Evolutionary conservation across 2,888 invertebrate species (phyloP).

Genomic region (Carterocephalus palaemon): DNA sequence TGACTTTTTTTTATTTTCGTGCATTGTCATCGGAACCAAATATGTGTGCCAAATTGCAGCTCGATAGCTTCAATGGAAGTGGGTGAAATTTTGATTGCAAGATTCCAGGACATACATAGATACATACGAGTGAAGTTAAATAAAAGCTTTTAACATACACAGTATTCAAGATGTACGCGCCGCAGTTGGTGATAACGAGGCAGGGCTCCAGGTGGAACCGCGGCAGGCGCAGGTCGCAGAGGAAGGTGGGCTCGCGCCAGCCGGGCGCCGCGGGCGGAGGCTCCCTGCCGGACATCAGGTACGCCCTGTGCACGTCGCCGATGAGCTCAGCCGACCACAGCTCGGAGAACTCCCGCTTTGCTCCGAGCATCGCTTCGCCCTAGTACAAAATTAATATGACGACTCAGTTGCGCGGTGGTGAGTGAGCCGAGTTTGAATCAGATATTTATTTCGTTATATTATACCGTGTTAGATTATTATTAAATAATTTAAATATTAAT

Average conservation of each 20-base stretch:
- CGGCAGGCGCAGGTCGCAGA: conserved; percentile 67
- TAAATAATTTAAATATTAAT: conserved; percentile 1
- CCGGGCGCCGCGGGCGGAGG: conserved; percentile 41
- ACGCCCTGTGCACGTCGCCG: conserved; percentile 57
- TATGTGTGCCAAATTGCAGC: no score
- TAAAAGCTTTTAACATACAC: conserved; percentile 54
- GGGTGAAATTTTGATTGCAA: no score
- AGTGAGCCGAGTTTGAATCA: no score
- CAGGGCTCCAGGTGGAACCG: conserved; percentile 70
- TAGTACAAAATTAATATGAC: conserved; percentile 30
- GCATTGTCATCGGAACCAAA: no score
- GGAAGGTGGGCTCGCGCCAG: conserved; percentile 68
- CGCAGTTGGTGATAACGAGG: conserved; percentile 74
- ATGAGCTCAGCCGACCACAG: conserved; percentile 67
- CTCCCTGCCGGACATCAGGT: conserved; percentile 58
- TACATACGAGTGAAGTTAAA: no score
- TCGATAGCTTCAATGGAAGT: no score
- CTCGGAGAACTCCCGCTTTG: conserved; percentile 57
- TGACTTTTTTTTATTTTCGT: no score
- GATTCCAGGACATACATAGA: no score
- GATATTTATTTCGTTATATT: no score
- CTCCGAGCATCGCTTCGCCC: conserved; percentile 58
- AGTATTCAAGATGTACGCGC: conserved; percentile 76
- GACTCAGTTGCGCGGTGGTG: no score
- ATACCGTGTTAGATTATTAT: no score